phyloP scores from a whole-genome alignment of 2,888 invertebrate species.

The Ashinkailepas kermadecensis region DNA sequence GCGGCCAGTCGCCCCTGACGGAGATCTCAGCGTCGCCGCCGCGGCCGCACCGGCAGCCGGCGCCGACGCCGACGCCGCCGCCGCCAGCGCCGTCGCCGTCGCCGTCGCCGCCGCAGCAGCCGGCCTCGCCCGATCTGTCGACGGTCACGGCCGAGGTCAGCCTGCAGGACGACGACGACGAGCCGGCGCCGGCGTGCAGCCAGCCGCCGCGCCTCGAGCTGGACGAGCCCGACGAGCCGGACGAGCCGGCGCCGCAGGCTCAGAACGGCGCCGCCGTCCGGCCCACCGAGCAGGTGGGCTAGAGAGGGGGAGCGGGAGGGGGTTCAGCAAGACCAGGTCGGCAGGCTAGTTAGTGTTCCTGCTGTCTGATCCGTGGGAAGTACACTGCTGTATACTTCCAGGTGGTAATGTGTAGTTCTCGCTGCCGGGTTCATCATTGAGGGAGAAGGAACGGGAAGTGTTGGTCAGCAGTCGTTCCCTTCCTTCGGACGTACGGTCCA shows the following conservation, averaged over 20 bases:
- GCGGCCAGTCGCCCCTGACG: background rate
- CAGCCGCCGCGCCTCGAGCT: background rate
- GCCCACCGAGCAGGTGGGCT: background rate
- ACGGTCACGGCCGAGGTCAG: background rate
- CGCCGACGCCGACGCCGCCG: background rate
- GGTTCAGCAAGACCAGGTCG: background rate
- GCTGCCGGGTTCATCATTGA: too few relatives aligned
- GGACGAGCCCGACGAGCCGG: background rate
- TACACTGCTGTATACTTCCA: too few relatives aligned
- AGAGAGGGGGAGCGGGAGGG: background rate
- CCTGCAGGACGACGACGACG: background rate
- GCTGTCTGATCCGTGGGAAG: too few relatives aligned
- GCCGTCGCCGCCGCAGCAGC: background rate
- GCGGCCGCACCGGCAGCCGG: background rate
- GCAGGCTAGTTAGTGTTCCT: too few relatives aligned
- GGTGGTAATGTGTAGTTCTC: too few relatives aligned
- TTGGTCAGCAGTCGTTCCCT: too few relatives aligned
- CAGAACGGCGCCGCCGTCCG: background rate
- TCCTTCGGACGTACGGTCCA: too few relatives aligned
- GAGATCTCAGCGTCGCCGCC: background rate
- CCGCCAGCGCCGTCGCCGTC: background rate
- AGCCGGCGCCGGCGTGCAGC: background rate
- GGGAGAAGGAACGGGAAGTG: too few relatives aligned
- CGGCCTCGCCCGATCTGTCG: background rate
- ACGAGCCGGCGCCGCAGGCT: background rate